Percentiles rank a stretch among this genome's conserved stretches.
These are phyloP conservation scores for Pangasius krempfi DNA, from an alignment of 2,797 vertebrate species.

Conservation along the genomic window DNA sequence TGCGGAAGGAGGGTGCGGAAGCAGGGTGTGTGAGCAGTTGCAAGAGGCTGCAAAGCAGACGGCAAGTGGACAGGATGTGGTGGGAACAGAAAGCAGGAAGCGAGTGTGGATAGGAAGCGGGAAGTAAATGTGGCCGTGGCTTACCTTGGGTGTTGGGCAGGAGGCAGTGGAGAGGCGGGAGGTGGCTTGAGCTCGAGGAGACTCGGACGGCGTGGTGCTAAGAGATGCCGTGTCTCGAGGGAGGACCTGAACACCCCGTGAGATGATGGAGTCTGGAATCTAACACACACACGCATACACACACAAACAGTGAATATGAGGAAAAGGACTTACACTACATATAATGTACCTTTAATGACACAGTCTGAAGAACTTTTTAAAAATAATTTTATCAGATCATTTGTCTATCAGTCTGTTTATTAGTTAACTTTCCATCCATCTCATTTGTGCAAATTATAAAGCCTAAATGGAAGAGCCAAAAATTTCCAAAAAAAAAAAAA, in stretches of 20 bases:
- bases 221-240: conserved; percentile 96
- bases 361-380: background rate
- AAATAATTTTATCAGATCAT: background rate
- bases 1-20: conserved; percentile 30
- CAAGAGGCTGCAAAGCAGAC: conserved; percentile 36
- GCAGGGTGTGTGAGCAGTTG: conserved; percentile 24
- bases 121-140: conserved; percentile 11
- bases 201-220: conserved; percentile 98
- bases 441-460: background rate
- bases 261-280: conserved; percentile 99
- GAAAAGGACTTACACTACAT: background rate
- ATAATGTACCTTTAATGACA: background rate
- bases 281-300: conserved; percentile 61
- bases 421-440: background rate
- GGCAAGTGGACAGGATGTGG: conserved; percentile 35
- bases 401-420: background rate
- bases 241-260: conserved; percentile 97
- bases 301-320: conserved; percentile 1
- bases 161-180: conserved; percentile 98
- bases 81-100: conserved; percentile 32
- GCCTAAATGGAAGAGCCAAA: background rate
- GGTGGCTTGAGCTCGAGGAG: conserved; percentile 96
- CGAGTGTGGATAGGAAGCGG: conserved; percentile 16
- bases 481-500: background rate
- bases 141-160: conserved; percentile 99